A percentile compares a stretch with the other conserved stretches of the same genome.
phyloP scores from a whole-genome alignment of 2,113 vertebrate species.

The Limanda limanda region DNA sequence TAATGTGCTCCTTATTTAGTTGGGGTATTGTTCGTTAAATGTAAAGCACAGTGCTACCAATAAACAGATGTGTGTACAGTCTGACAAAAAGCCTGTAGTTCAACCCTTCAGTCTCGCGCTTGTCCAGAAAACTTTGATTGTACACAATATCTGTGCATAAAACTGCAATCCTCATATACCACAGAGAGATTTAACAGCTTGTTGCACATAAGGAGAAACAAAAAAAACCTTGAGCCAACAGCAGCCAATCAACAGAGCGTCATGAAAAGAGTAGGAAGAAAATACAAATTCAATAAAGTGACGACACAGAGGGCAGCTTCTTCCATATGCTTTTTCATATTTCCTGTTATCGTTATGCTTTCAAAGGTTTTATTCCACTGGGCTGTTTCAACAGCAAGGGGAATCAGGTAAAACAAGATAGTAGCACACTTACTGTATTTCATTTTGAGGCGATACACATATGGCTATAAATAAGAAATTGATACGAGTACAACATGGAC shows the following conservation, averaged over 20 bases:
- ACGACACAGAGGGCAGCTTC: background rate
- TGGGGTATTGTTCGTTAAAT: background rate
- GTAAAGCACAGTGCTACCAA: conserved; percentile 1
- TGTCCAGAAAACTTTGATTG: background rate
- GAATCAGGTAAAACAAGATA: background rate
- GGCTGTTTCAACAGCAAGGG: background rate
- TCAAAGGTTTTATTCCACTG: background rate
- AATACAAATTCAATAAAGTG: background rate
- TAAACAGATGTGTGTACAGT: background rate
- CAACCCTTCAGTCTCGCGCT: background rate
- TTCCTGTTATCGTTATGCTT: conserved; percentile 3
- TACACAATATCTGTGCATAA: background rate
- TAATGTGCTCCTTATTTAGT: conserved; percentile 23
- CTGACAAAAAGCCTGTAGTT: background rate
- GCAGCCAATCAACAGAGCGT: background rate
- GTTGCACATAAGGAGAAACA: background rate
- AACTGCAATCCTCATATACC: background rate
- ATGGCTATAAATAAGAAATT: background rate
- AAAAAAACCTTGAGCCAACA: background rate
- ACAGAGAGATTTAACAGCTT: background rate
- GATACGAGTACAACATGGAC: background rate
- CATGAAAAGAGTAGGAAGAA: background rate
- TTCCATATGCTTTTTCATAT: background rate
- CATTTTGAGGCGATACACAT: background rate
- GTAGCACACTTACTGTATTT: background rate